Conservation (phyloP, 2,888 invertebrate genomes). For the Trachelus stipa region DNA sequence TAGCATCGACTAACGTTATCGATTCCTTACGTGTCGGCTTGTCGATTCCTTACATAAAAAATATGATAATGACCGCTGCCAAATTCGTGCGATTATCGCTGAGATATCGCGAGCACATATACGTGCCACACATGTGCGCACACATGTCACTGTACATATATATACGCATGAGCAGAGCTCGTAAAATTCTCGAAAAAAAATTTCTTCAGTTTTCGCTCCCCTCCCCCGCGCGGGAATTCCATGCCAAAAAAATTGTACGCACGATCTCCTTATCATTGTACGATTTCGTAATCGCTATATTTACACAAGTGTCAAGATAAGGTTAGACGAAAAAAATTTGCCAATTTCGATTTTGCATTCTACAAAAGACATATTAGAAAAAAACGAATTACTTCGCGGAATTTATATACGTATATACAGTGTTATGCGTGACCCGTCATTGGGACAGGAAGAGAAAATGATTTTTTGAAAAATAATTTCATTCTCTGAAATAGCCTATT, state of each 20-base stretch:
- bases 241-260: not conserved
- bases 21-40: not conserved
- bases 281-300: not conserved
- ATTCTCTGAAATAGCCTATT: not conserved
- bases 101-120: not conserved
- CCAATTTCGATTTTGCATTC: not conserved
- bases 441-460: not conserved
- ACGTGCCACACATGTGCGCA: too few relatives aligned
- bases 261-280: not conserved
- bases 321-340: not conserved
- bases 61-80: not conserved
- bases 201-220: not conserved
- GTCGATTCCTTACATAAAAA: not conserved
- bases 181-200: not conserved
- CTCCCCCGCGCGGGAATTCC: not conserved
- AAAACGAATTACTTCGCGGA: not conserved
- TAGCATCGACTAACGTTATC: not conserved
- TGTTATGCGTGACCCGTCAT: not conserved
- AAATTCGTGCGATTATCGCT: not conserved
- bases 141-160: not conserved
- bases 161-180: not conserved
- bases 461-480: not conserved
- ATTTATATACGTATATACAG: not conserved
- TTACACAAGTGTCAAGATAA: not conserved
- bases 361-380: not conserved